Percentiles rank a stretch among this genome's conserved stretches.
phyloP scores from a whole-genome alignment of 2,797 vertebrate species.

The Darevskia nairensis region DNA sequence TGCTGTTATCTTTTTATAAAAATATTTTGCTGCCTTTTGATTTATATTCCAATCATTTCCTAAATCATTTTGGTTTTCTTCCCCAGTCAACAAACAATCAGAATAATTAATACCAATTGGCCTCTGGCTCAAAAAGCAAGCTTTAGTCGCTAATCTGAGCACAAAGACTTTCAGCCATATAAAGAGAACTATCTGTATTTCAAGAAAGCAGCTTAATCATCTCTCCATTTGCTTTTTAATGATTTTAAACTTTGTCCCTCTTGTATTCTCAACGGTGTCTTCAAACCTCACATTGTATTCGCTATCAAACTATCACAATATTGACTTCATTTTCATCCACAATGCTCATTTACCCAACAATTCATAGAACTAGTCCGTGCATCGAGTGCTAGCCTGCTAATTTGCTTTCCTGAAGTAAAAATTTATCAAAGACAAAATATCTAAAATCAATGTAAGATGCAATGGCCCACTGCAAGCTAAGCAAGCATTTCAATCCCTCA shows the following conservation, averaged over 20 bases:
- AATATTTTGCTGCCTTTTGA: background rate
- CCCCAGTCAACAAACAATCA: constrained; percentile 2
- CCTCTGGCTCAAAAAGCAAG: background rate
- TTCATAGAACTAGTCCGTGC: background rate
- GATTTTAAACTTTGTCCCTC: fast-evolving
- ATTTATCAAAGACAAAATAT: background rate
- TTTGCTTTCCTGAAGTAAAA: background rate
- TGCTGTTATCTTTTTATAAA: constrained; percentile 14
- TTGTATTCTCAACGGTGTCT: background rate
- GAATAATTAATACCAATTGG: constrained; percentile 25
- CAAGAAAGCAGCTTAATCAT: background rate
- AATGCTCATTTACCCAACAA: background rate
- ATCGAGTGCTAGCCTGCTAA: background rate
- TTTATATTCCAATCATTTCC: constrained; percentile 32
- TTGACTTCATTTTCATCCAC: constrained; percentile 18
- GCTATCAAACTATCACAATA: constrained; percentile 15
- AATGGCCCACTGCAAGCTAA: background rate
- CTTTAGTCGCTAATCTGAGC: constrained; percentile 24
- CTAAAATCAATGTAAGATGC: background rate
- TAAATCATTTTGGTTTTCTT: constrained; percentile 26
- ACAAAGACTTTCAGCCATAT: constrained; percentile 22
- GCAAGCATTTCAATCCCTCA: background rate
- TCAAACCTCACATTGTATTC: background rate
- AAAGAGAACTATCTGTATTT: constrained; percentile 22
- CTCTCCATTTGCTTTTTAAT: background rate